Conservation (phyloP, 2,113 vertebrate species). For the Ceuthmochares aereus region DNA sequence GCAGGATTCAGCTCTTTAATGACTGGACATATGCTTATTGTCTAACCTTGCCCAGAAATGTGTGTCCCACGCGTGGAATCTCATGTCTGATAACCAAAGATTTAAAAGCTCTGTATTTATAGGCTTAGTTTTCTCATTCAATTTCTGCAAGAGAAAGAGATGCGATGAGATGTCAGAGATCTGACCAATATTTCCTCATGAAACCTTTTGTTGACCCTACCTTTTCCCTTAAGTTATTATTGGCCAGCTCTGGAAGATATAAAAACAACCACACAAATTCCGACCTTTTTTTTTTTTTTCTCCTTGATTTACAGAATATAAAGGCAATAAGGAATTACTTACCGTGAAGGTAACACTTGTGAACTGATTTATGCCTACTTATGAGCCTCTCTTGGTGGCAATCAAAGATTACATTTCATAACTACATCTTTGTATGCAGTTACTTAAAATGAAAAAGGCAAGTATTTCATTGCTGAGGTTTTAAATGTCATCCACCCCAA, state of each 20-base stretch:
- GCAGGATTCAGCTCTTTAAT: neutral
- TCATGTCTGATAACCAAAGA: neutral
- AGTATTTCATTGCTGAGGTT: neutral
- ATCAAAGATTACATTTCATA: slow-evolving; percentile 41
- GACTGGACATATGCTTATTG: neutral
- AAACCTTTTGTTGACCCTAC: neutral
- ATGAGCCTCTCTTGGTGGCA: neutral
- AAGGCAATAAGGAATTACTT: neutral
- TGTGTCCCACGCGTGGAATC: neutral
- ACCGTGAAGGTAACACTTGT: neutral
- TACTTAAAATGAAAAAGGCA: slow-evolving; percentile 22
- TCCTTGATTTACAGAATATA: neutral
- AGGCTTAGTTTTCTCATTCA: neutral
- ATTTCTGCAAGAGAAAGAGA: neutral
- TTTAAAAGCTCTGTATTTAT: neutral
- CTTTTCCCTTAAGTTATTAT: neutral
- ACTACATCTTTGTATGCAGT: slow-evolving; percentile 14
- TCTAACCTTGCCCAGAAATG: neutral
- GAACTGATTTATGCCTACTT: neutral
- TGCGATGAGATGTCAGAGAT: neutral
- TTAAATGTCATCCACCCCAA: slow-evolving; percentile 46
- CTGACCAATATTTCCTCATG: neutral
- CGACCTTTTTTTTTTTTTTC: neutral
- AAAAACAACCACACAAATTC: neutral
- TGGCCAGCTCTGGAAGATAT: neutral